These are phyloP conservation scores for Carassius auratus DNA, from an alignment of 2,113 vertebrate species.

Conservation along the genomic window DNA sequence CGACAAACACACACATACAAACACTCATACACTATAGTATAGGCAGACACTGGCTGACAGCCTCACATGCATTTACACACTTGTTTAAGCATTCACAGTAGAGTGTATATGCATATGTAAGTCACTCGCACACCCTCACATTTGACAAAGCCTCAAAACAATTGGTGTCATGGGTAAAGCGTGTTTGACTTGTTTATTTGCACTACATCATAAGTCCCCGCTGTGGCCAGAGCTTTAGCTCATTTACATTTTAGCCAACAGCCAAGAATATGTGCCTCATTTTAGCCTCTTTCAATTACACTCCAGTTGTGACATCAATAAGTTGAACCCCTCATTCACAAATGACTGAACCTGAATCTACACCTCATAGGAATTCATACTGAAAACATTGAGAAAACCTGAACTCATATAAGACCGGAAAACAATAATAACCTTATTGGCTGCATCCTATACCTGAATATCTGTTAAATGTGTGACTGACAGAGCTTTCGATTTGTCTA, in stretches of 20 bases:
- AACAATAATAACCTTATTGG: neutral
- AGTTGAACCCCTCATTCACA: neutral
- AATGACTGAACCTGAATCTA: neutral
- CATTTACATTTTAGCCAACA: neutral
- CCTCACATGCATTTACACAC: conserved; percentile 11
- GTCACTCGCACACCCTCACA: neutral
- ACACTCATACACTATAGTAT: conserved; percentile 23
- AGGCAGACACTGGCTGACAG: neutral
- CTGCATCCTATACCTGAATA: neutral
- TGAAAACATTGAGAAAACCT: neutral
- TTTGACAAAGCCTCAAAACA: neutral
- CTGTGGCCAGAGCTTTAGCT: conserved; percentile 9
- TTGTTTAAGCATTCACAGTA: neutral
- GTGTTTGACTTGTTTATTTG: conserved; percentile 7
- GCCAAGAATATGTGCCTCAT: neutral
- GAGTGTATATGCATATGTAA: neutral
- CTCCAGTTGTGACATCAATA: conserved; percentile 3
- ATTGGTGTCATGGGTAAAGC: neutral
- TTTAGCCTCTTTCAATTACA: conserved; percentile 20
- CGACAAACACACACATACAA: conserved; percentile 11
- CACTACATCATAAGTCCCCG: neutral
- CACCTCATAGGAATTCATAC: neutral
- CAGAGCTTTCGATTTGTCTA: neutral
- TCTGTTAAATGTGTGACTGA: neutral
- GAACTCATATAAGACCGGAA: neutral